These are phyloP conservation scores for Chelon labrosus DNA, from an alignment of 2,797 vertebrate species.

Conservation along the genomic window DNA sequence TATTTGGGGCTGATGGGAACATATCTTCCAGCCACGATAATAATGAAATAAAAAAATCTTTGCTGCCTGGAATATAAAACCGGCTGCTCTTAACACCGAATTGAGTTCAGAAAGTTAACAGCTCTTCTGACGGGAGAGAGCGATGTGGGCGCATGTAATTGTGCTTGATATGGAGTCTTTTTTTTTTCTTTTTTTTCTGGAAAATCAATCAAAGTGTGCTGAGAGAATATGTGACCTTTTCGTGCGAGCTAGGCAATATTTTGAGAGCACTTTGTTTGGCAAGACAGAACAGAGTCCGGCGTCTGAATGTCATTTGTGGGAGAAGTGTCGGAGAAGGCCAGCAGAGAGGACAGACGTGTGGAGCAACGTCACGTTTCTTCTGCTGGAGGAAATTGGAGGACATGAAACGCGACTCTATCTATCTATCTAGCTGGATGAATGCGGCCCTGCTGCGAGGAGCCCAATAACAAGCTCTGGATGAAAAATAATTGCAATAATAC, in stretches of 20 bases:
- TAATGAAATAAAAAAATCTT: conserved; percentile 16
- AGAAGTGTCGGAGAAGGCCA: background rate
- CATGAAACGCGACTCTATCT: conserved; percentile 49
- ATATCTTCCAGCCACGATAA: conserved; percentile 29
- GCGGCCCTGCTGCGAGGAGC: conserved; percentile 10
- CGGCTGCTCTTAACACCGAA: conserved; percentile 5
- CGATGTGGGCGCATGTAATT: conserved; percentile 12
- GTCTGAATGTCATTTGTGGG: conserved; percentile 45
- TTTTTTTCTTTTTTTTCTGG: background rate
- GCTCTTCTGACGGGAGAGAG: background rate
- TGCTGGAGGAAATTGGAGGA: conserved; percentile 28
- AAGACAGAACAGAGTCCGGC: conserved; percentile 19
- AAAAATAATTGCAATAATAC: conserved; percentile 59
- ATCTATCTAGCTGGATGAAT: conserved; percentile 41
- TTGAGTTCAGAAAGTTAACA: conserved; percentile 42
- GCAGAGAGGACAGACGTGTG: background rate
- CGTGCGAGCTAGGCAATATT: conserved; percentile 19
- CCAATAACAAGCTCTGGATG: conserved; percentile 39
- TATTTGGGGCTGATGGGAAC: conserved; percentile 33
- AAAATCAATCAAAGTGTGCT: conserved; percentile 26
- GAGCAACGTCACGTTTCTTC: conserved; percentile 36
- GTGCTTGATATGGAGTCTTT: conserved; percentile 4
- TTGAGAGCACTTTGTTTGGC: conserved; percentile 18
- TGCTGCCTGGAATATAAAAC: conserved; percentile 21
- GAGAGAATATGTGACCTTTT: conserved; percentile 54